Evolutionary conservation across 2,113 vertebrate species (phyloP).

Genomic region (Rhagologus leucostigma): DNA sequence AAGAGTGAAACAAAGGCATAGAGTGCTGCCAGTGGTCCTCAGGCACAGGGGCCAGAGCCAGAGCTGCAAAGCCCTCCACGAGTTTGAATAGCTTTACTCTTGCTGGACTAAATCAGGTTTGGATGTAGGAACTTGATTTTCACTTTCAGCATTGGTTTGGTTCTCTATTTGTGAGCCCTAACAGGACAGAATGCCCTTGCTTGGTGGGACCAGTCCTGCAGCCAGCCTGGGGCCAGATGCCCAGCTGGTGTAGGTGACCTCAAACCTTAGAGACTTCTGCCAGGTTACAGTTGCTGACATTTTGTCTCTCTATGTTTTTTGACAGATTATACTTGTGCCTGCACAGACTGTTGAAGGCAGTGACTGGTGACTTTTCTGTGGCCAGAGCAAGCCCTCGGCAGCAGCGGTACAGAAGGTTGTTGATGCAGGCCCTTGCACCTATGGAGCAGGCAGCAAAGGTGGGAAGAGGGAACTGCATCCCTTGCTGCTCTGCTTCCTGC

Average conservation of each 20-base stretch:
- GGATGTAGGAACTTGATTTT: neutral
- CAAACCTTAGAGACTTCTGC: neutral
- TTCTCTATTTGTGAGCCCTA: neutral
- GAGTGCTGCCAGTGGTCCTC: conserved; percentile 32
- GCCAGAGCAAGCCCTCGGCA: neutral
- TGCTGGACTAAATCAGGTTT: neutral
- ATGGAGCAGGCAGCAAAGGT: neutral
- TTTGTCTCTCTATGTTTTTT: neutral
- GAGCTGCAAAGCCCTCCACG: neutral
- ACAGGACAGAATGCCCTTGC: neutral
- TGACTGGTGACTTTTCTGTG: neutral
- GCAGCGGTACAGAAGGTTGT: neutral
- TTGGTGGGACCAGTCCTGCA: neutral
- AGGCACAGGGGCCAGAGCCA: neutral
- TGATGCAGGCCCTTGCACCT: neutral
- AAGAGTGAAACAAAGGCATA: neutral
- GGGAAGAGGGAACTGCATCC: neutral
- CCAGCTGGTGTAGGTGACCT: neutral
- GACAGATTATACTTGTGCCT: neutral
- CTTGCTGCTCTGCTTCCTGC: neutral
- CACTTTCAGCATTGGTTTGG: neutral
- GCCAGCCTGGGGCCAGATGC: neutral
- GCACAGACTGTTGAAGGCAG: neutral
- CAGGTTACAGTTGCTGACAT: neutral
- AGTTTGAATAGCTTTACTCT: neutral